Evolutionary conservation across 2,888 invertebrate species (phyloP).

Genomic region (Apamea sordens): DNA sequence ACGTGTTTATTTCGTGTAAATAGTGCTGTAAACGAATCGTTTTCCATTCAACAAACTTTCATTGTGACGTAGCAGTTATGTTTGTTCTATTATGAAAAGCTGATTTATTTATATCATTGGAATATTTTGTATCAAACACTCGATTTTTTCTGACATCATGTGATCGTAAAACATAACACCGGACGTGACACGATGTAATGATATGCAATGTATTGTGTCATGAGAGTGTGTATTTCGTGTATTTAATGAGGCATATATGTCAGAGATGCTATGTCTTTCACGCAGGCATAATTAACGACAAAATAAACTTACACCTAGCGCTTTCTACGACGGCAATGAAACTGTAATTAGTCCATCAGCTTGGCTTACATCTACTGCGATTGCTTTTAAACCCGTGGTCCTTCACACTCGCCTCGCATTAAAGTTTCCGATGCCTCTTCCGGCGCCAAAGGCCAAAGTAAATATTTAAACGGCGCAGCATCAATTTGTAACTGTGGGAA

Average conservation of each 20-base stretch:
- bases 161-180: slow-evolving; percentile 67
- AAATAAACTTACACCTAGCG: not conserved
- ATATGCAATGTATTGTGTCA: slow-evolving; percentile 68
- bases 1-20: slow-evolving; percentile 56
- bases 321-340: slow-evolving; percentile 41
- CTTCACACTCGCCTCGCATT: slow-evolving; percentile 40
- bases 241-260: slow-evolving; percentile 53
- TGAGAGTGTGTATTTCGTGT: slow-evolving; percentile 56
- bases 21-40: slow-evolving; percentile 37
- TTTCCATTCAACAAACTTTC: slow-evolving; percentile 49
- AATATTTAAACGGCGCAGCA: slow-evolving; percentile 32
- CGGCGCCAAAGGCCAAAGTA: slow-evolving; percentile 54
- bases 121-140: slow-evolving; percentile 25
- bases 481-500: slow-evolving; percentile 29
- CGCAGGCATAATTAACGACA: slow-evolving; percentile 12
- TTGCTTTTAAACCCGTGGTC: slow-evolving; percentile 36
- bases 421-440: slow-evolving; percentile 52
- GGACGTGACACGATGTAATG: slow-evolving; percentile 74
- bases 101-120: slow-evolving; percentile 28
- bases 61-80: slow-evolving; percentile 25
- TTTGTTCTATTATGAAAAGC: slow-evolving; percentile 7
- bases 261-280: slow-evolving; percentile 25
- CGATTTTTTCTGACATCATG: slow-evolving; percentile 67
- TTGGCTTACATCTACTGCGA: slow-evolving; percentile 28
- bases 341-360: slow-evolving; percentile 26